Base-by-base conservation (phyloP, 2,797 vertebrate genomes). In the Kryptopterus vitreolus region DNA sequence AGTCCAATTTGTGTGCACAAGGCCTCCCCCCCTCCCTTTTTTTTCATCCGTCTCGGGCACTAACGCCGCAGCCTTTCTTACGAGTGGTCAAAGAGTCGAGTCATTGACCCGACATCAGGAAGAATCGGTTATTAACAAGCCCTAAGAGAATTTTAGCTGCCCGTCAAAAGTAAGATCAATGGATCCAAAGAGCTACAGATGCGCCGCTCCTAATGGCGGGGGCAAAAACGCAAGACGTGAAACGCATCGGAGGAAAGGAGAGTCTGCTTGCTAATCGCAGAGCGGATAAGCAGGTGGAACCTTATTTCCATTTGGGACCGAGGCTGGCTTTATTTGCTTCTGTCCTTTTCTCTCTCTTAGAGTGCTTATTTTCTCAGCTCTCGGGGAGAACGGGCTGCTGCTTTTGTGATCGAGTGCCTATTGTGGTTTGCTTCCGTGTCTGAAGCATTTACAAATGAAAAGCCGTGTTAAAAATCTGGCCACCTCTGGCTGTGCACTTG, bases 41-140 rank as follows among this genome's bases (percentile, higher is more conserved):
- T 65, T 65, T 79, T 84, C 83, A 87, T 87, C 79, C 81, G 79
- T 85, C 84, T 83, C 84, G 77, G 82, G 63, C 80, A 80, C 76
- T 82, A 84, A 83, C 83, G 81, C 73, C 86, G 65, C 71, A 78
- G 78, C 29, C 16, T 24, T 24, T 68, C 79, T 80, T 79, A 86
- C 76, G 84, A 77, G 79, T 75, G 68, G 55, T 80, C 70, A 83
- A 81, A 86, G 81, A 62, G 69, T 13, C 77, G 65, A 82, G 76
- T 75, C 29, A 43, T 22, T 71, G 75, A 77, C 80, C 80, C 48
- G 24, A 81, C 59, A 81, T 69, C 68, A 77, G 57, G 63, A 58
- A 62, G 58, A 35, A 57, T 24, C 3, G 15, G 58, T 65, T 70
- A 81, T 77, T 77, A 77, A 81, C 66, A 81, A 77, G 74, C 66